Evolutionary conservation across 2,888 invertebrate genomes (phyloP), one percentile per base, ranked within the genome.

Genomic region (Ryuthela nishihirai): DNA sequence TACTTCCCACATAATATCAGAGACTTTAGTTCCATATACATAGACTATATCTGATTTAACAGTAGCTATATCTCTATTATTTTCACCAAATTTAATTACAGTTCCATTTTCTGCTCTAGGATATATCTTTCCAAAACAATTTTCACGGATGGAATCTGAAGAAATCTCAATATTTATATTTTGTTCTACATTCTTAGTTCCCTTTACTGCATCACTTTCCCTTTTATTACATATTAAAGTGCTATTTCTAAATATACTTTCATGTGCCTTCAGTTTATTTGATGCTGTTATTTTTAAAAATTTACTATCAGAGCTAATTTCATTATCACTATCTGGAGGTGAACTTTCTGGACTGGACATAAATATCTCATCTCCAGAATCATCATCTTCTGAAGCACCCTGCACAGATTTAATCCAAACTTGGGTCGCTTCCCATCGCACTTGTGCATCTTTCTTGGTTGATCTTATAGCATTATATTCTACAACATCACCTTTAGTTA

Each of bases 1-100:
- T 18, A 59, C 52, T 48, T 53, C 53, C 59, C 59, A 59, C 9
- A 24, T 12, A 12, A 53, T 47, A 39, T 59, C 59, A 10, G 17
- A 20, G 9, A 53, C 43, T 42, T 48, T 32, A 18, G 34, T 21
- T 17, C 47, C 44, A 43, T 36, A 39, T 10, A 53, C n/a, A 39
- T 48, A 59, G 26, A 53, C 52, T 7, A 34, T 3, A 44, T 42
- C 24, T 15, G 53, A 48, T 36, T 59, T 53, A 10, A 48, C 59
- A 53, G 49, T 50, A 7, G 53, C 59, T 12, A 53, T 17, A 18
- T 59, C 24, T 25, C 38, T 10, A 24, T 35, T 29, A 2, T 44
- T 43, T 3, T 25, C 5, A 26, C 53, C 59, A 53, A 59, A 59
- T 44, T 53, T 59, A 24, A 59, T 48, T 9, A 59, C 12, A 7